These are phyloP conservation scores for Rhingia rostrata DNA, from an alignment of 2,888 invertebrate genomes.

Conservation along the genomic window DNA sequence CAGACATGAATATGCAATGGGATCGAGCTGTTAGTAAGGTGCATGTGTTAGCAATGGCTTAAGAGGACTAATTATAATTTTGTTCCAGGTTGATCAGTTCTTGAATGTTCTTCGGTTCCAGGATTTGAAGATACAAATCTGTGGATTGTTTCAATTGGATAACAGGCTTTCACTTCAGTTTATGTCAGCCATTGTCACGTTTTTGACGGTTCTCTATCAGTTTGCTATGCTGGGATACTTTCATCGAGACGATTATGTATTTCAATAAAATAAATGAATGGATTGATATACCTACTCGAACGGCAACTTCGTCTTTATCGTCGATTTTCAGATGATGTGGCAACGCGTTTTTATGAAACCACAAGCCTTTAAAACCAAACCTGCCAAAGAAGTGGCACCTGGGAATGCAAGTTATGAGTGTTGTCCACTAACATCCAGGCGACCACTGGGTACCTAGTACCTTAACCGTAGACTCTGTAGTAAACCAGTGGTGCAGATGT, in stretches of 20 bases:
- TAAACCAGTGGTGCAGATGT: too few relatives aligned
- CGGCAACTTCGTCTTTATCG: too few relatives aligned
- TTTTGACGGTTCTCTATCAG: constrained; percentile 45
- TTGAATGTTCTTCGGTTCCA: constrained; percentile 31
- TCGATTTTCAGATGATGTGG: too few relatives aligned
- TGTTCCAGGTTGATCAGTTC: constrained; percentile 33
- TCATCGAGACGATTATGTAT: background rate
- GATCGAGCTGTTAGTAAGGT: constrained; percentile 77
- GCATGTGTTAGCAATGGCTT: too few relatives aligned
- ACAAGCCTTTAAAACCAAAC: too few relatives aligned
- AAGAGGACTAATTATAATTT: background rate
- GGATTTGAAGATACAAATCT: constrained; percentile 38
- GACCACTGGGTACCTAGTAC: too few relatives aligned
- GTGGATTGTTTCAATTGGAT: constrained; percentile 45
- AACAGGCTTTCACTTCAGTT: constrained; percentile 21
- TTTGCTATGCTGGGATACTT: constrained; percentile 46
- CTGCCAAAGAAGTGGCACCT: too few relatives aligned
- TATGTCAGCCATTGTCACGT: constrained; percentile 28
- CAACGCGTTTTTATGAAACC: too few relatives aligned
- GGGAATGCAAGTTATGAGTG: too few relatives aligned
- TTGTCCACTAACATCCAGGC: too few relatives aligned
- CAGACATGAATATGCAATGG: constrained; percentile 79
- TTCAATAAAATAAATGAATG: background rate
- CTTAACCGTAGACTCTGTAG: too few relatives aligned
- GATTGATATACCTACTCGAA: background rate